These are phyloP conservation scores for Oostethus manadensis DNA, from an alignment of 2,113 vertebrate genomes.

Conservation along the genomic window DNA sequence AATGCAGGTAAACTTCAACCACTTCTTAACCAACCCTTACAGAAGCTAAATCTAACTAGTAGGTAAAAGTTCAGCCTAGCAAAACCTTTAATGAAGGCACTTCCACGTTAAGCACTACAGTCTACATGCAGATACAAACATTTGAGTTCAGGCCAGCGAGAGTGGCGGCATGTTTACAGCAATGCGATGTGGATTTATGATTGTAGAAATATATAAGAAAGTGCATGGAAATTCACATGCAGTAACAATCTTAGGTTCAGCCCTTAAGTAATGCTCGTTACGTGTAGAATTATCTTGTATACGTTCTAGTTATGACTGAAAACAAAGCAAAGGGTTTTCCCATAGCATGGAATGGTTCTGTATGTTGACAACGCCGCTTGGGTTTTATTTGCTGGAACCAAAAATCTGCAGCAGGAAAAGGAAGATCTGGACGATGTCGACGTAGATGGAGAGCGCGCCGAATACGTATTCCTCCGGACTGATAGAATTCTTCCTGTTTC, in stretches of 20 bases:
- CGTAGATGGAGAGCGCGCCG: constrained; percentile 87
- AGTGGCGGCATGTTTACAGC: constrained; percentile 6
- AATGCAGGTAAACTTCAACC: neutral
- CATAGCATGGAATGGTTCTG: constrained; percentile 5
- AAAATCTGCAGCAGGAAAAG: constrained; percentile 86
- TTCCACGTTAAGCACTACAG: neutral
- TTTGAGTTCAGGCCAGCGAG: constrained; percentile 7
- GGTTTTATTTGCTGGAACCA: constrained; percentile 64
- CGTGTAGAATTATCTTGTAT: constrained; percentile 6
- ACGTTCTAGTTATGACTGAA: constrained; percentile 9
- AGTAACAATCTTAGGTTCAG: constrained; percentile 21
- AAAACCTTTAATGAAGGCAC: neutral
- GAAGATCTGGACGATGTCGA: constrained; percentile 92
- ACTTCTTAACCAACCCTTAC: neutral
- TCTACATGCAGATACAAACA: constrained; percentile 17
- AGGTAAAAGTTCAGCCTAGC: neutral
- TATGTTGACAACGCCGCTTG: neutral
- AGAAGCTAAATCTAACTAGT: too few species aligned
- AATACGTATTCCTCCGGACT: constrained; percentile 89
- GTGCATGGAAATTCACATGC: constrained; percentile 11
- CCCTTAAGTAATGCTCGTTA: constrained; percentile 2
- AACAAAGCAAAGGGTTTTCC: constrained; percentile 6
- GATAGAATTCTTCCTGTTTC: constrained; percentile 89
- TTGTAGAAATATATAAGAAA: constrained; percentile 22
- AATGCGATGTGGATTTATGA: neutral